Conservation (phyloP, 2,888 invertebrate genomes). For the Rotaria sp. region DNA sequence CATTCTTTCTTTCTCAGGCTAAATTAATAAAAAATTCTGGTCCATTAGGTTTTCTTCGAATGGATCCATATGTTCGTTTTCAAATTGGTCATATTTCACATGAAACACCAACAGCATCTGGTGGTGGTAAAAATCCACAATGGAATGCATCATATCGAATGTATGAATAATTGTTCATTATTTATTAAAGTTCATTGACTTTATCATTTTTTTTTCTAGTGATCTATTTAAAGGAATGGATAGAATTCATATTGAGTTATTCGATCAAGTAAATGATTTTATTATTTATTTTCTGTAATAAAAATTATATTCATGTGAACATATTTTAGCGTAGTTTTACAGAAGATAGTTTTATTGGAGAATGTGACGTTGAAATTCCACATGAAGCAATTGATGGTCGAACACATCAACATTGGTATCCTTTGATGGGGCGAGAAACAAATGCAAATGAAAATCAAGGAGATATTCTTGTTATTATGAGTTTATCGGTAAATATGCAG, state of each 20-base stretch:
- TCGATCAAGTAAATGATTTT: slow-evolving; percentile 66
- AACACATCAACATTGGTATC: slow-evolving; percentile 89
- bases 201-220: slow-evolving; percentile 56
- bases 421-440: slow-evolving; percentile 84
- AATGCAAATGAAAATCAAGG: slow-evolving; percentile 74
- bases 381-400: slow-evolving; percentile 72
- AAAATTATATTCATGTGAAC: neutral
- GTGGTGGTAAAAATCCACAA: slow-evolving; percentile 84
- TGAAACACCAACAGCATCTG: slow-evolving; percentile 87
- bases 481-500: neutral
- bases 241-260: slow-evolving; percentile 81
- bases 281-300: neutral
- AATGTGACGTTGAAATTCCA: slow-evolving; percentile 82
- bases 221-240: slow-evolving; percentile 79
- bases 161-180: slow-evolving; percentile 57
- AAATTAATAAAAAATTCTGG: slow-evolving; percentile 89
- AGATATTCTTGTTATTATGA: neutral
- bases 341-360: slow-evolving; percentile 87
- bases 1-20: slow-evolving; percentile 59
- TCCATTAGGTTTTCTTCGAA: slow-evolving; percentile 67
- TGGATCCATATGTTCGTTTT: slow-evolving; percentile 89
- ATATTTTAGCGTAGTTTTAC: slow-evolving; percentile 72
- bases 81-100: slow-evolving; percentile 86
- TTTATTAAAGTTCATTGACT: too few species aligned
- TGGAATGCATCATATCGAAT: slow-evolving; percentile 92